phyloP scores from a whole-genome alignment of 2,888 invertebrate genomes.

The Galeopsomyia nigrocyanea region DNA sequence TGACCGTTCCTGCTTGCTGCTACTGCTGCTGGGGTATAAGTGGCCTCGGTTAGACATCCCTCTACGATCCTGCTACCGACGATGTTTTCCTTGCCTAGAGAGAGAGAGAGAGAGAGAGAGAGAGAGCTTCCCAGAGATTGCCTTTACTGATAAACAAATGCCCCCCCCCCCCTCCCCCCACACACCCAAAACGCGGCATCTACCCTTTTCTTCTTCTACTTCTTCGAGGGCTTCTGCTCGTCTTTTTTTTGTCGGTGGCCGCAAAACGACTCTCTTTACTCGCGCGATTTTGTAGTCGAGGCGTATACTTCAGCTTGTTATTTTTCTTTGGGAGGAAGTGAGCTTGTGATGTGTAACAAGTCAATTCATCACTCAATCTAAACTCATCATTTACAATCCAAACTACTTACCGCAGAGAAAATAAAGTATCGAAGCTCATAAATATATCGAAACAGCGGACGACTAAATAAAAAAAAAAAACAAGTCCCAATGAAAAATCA shows the following conservation, averaged over 20 bases:
- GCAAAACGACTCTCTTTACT: too few species aligned
- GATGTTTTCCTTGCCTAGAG: constrained; percentile 39
- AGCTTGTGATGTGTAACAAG: background rate
- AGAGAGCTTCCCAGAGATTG: constrained; percentile 28
- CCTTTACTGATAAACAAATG: constrained; percentile 39
- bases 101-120: too few species aligned
- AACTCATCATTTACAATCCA: constrained; percentile 30
- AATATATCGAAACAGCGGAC: constrained; percentile 12
- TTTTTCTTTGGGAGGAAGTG: constrained; percentile 4
- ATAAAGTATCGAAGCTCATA: constrained; percentile 22
- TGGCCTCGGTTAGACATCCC: constrained; percentile 15
- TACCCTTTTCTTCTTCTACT: constrained; percentile 16
- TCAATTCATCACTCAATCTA: too few species aligned
- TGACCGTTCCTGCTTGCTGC: constrained; percentile 39
- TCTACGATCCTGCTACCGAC: constrained; percentile 24
- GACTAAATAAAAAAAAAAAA: constrained; percentile 18
- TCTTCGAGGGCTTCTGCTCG: too few species aligned
- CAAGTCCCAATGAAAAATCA: constrained; percentile 43
- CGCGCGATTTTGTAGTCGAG: too few species aligned
- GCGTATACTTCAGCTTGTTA: background rate
- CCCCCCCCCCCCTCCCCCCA: background rate
- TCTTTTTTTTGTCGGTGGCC: too few species aligned
- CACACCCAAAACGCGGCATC: background rate
- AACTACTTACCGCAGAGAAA: constrained; percentile 2
- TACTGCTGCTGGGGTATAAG: constrained; percentile 14